phyloP scores from a whole-genome alignment of 2,888 invertebrate species.

The Heliothis peltigera region DNA sequence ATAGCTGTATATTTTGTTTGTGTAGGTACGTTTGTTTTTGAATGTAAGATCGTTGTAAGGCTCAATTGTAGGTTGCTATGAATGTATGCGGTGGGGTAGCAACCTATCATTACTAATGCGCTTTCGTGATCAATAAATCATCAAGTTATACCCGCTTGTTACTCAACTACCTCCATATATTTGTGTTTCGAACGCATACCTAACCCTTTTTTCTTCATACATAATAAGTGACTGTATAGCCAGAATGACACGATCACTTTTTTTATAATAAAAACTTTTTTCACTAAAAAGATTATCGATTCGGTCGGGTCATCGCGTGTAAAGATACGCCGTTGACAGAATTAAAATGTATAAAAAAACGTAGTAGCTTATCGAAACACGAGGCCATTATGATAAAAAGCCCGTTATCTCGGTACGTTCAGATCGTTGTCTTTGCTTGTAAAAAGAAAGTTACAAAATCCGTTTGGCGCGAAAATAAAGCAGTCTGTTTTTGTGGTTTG shows the following conservation, averaged over 20 bases:
- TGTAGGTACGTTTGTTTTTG: constrained; percentile 21
- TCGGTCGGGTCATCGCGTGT: constrained; percentile 65
- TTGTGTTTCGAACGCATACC: constrained; percentile 31
- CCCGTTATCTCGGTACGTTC: constrained; percentile 68
- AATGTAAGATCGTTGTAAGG: constrained; percentile 11
- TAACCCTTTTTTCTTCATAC: not conserved
- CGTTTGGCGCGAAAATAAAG: constrained; percentile 56
- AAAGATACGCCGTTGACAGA: constrained; percentile 64
- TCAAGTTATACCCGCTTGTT: constrained; percentile 45
- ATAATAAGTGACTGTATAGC: not conserved
- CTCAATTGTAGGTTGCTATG: constrained; percentile 44
- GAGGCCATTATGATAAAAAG: constrained; percentile 79
- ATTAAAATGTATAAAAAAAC: constrained; percentile 66
- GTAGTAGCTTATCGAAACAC: constrained; percentile 81
- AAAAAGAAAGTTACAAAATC: constrained; percentile 64
- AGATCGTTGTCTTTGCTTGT: constrained; percentile 64
- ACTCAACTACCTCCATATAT: constrained; percentile 36
- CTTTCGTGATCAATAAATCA: constrained; percentile 58
- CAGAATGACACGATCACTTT: constrained; percentile 8
- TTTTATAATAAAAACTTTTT: constrained; percentile 2
- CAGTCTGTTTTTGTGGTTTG: constrained; percentile 30
- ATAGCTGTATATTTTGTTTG: not conserved
- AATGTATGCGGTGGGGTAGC: constrained; percentile 43
- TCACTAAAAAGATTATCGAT: constrained; percentile 52
- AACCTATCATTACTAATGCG: constrained; percentile 55